Conservation (phyloP, 2,888 invertebrate genomes). For the Diadegma fenestrale region DNA sequence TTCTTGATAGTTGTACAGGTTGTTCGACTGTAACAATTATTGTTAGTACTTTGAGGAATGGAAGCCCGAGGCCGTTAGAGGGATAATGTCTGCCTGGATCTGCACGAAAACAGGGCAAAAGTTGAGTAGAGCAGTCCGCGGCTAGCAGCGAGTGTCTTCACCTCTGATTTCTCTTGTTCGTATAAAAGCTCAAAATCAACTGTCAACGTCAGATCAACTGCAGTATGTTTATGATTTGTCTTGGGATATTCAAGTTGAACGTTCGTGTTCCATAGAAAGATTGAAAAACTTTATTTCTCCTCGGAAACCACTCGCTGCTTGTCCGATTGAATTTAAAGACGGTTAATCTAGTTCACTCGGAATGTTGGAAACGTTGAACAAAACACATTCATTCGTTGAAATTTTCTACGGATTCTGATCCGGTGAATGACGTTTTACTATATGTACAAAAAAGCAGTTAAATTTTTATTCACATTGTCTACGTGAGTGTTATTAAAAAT, state of each 20-base stretch:
- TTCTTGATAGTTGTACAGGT: conserved; percentile 84
- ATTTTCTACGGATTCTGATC: neutral
- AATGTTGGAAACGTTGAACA: neutral
- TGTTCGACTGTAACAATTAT: conserved; percentile 83
- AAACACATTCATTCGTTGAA: conserved; percentile 1
- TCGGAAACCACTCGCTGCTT: conserved; percentile 22
- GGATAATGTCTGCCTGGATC: conserved; percentile 10
- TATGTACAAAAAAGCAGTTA: conserved; percentile 23
- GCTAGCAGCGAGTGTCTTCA: conserved; percentile 8
- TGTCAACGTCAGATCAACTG: neutral
- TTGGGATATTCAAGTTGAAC: neutral
- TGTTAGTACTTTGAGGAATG: conserved; percentile 77
- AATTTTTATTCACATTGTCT: conserved; percentile 32
- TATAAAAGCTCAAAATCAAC: neutral
- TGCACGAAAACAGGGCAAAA: neutral
- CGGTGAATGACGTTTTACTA: neutral
- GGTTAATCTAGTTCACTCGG: conserved; percentile 22
- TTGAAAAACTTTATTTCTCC: neutral
- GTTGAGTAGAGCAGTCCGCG: neutral
- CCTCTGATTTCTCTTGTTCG: neutral
- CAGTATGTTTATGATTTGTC: neutral
- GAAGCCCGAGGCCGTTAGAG: conserved; percentile 42
- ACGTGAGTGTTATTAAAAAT: conserved; percentile 30
- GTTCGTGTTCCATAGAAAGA: neutral
- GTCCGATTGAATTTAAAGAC: neutral